Evolutionary conservation across 1,140 invertebrate species (phyloP), one percentile per base, ranked within the genome.

Genomic region (Drosophila erecta): DNA sequence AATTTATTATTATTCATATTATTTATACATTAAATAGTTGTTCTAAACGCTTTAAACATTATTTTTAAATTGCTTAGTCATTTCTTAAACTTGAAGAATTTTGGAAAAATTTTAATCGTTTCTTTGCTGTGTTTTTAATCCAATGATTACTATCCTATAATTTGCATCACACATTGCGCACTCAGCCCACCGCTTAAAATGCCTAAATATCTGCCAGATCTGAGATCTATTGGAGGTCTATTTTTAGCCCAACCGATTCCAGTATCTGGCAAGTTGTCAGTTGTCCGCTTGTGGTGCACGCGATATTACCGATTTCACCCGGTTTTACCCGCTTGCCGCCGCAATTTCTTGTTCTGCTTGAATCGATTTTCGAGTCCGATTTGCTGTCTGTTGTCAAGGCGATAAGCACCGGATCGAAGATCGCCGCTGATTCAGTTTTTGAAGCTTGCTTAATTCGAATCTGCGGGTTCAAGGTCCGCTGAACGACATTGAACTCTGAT

Each of bases 391-490:
- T 85, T 57, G 50, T n/a, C 61, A 74, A 69, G 57, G 57, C 41
- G 83, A 85, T 81, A 81, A 78, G 56, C 40, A 1, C 27, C 44
- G 46, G 59, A 65, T 50, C 59, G n/a, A 22, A 24, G 54, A 41
- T 56, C 33, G 22, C 43, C 46, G 62, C 67, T 67, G 59, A 75
- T 60, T 76, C 65, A 71, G 61, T 40, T 53, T 35, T 55, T 40
- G 11, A 56, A 35, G 41, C 66, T 54, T 64, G 10, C 12, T 59
- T 22, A 40, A 58, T 22, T 15, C 22, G 24, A 51, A 27, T 14
- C 33, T 8, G 37, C 17, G 59, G 41, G 76, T 43, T 76, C 83
- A 87, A 73, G 66, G 79, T 87, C 51, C 62, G 38, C 20, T 4
- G 3, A 11, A 12, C 15, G 5, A 30, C n/a, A n/a, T 24, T 54